phyloP scores from a whole-genome alignment of 1,140 invertebrate species.

The Proales similis region DNA sequence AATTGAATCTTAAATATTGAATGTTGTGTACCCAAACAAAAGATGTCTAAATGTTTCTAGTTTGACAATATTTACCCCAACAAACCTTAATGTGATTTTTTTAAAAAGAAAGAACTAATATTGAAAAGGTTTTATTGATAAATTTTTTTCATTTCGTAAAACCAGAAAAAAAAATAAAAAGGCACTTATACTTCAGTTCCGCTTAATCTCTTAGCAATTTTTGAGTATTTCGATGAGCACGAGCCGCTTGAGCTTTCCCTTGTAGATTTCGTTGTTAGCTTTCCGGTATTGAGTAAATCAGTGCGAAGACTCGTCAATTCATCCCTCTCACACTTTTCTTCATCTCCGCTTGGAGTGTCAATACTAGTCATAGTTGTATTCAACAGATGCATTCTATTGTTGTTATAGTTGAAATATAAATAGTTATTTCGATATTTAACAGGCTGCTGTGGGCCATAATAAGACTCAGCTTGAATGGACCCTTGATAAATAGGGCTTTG shows the following conservation, averaged over 20 bases:
- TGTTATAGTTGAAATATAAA: conserved; percentile 36
- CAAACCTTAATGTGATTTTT: too few species aligned
- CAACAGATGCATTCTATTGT: conserved; percentile 29
- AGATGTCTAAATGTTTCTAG: too few species aligned
- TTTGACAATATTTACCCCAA: too few species aligned
- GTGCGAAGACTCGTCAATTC: not conserved
- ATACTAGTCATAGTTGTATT: not conserved
- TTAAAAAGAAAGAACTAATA: too few species aligned
- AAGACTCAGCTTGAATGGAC: not conserved
- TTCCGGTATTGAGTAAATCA: not conserved
- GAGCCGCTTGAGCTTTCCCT: conserved; percentile 16
- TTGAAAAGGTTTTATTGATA: too few species aligned
- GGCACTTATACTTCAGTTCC: conserved; percentile 35
- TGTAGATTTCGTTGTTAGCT: not conserved
- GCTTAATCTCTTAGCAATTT: conserved; percentile 23
- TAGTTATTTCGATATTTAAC: conserved; percentile 32
- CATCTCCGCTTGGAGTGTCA: not conserved
- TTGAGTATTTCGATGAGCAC: not conserved
- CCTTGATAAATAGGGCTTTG: not conserved
- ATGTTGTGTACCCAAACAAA: too few species aligned
- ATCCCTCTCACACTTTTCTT: not conserved
- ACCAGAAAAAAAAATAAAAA: too few species aligned
- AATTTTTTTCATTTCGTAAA: too few species aligned
- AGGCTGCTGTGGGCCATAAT: conserved; percentile 9
- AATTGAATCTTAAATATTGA: too few species aligned